phyloP scores from a whole-genome alignment of 1,140 invertebrate species.

The Papilio glaucus region DNA sequence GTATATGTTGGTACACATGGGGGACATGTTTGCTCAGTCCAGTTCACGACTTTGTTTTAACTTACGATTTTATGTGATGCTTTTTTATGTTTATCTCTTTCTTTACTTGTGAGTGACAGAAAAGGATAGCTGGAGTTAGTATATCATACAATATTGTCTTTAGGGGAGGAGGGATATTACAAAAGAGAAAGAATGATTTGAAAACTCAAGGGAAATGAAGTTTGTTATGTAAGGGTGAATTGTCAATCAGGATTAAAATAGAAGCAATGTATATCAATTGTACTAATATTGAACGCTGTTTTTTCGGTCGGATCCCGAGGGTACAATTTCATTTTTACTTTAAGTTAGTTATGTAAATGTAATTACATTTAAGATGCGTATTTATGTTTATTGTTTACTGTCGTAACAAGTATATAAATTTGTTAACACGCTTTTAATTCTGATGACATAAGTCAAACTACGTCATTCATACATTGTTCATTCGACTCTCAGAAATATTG shows the following conservation, averaged over 20 bases:
- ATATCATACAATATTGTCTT: conserved; percentile 58
- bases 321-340: conserved; percentile 12
- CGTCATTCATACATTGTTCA: no score
- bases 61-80: conserved; percentile 44
- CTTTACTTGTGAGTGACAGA: conserved; percentile 43
- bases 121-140: conserved; percentile 44
- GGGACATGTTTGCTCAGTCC: conserved; percentile 64
- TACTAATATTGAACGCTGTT: conserved; percentile 48
- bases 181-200: conserved; percentile 55
- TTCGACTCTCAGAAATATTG: no score
- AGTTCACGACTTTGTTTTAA: conserved; percentile 50
- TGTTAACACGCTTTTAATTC: no score
- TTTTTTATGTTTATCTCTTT: conserved; percentile 48
- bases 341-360: neutral
- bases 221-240: conserved; percentile 63
- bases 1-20: conserved; percentile 56
- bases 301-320: neutral
- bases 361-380: neutral
- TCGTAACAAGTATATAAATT: neutral
- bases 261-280: conserved; percentile 58
- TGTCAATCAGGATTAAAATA: conserved; percentile 71
- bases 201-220: conserved; percentile 74
- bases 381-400: neutral
- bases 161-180: conserved; percentile 53
- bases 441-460: no score